phyloP scores from a whole-genome alignment of 2,888 invertebrate species.

The Acronicta psi region DNA sequence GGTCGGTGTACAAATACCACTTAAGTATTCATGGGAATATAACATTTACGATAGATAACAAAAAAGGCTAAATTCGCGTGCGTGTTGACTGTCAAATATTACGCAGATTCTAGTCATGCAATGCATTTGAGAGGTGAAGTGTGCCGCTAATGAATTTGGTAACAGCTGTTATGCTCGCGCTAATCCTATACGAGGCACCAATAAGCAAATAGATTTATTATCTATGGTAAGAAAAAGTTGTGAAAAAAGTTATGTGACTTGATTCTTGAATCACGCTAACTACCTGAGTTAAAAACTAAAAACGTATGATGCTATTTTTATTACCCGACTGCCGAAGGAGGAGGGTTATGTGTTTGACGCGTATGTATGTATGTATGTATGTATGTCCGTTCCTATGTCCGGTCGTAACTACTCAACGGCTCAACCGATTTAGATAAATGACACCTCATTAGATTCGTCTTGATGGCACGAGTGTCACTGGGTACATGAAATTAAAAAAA shows the following conservation, averaged over 20 bases:
- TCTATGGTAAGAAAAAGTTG: background rate
- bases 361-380: no score
- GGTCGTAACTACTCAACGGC: no score
- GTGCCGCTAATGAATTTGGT: slow-evolving; percentile 44
- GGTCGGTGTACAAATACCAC: slow-evolving; percentile 44
- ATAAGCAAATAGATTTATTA: slow-evolving; percentile 9
- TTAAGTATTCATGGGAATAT: slow-evolving; percentile 24
- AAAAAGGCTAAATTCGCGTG: slow-evolving; percentile 39
- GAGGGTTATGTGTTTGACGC: no score
- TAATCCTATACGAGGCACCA: slow-evolving; percentile 2
- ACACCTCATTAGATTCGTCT: no score
- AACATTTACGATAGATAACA: background rate
- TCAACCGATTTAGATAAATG: no score
- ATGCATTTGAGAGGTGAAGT: slow-evolving; percentile 46
- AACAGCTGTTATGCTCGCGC: slow-evolving; percentile 32
- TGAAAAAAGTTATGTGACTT: background rate
- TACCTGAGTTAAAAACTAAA: background rate
- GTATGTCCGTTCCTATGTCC: no score
- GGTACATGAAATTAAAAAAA: no score
- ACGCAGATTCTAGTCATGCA: slow-evolving; percentile 44
- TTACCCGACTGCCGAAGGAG: no score
- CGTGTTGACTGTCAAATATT: slow-evolving; percentile 50
- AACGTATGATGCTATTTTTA: no score
- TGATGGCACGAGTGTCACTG: no score
- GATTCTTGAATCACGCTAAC: background rate